phyloP scores from a whole-genome alignment of 2,888 invertebrate genomes.

The Coenonympha arcania region DNA sequence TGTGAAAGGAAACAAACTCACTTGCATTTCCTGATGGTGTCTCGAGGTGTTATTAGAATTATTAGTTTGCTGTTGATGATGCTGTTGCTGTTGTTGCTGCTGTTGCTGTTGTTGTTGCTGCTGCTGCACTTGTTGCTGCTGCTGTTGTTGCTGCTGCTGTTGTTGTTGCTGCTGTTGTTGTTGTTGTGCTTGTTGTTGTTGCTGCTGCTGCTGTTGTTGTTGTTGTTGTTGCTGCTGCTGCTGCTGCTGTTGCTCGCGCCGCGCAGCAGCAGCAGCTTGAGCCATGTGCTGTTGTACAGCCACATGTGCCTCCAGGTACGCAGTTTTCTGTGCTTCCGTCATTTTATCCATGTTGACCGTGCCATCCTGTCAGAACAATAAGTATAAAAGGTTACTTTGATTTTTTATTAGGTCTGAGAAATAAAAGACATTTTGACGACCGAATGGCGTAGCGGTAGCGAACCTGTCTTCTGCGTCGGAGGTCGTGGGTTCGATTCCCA shows the following conservation, averaged over 20 bases:
- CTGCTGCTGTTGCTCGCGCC: constrained; percentile 67
- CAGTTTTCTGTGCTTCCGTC: constrained; percentile 82
- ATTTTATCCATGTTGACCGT: constrained; percentile 84
- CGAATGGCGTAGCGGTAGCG: no score
- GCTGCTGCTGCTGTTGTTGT: constrained; percentile 59
- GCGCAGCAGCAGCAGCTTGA: constrained; percentile 76
- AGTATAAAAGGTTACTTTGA: not conserved
- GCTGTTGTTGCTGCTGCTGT: constrained; percentile 37
- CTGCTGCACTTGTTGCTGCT: constrained; percentile 56
- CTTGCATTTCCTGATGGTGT: constrained; percentile 75
- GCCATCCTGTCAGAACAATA: constrained; percentile 64
- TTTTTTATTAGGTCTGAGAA: not conserved
- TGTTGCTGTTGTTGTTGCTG: constrained; percentile 50
- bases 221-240: constrained; percentile 60
- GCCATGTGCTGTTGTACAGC: constrained; percentile 86
- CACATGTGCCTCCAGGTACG: constrained; percentile 82
- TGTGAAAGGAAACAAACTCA: constrained; percentile 39
- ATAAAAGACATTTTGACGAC: not conserved
- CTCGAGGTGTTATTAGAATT: constrained; percentile 52
- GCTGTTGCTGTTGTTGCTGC: constrained; percentile 42
- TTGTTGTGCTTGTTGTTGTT: constrained; percentile 53
- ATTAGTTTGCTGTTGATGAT: constrained; percentile 43
- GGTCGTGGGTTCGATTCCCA: no score
- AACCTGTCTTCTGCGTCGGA: no score
- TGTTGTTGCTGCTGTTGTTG: constrained; percentile 48